Conservation (phyloP, 1,140 invertebrate species). For the Micrasema minimum region DNA sequence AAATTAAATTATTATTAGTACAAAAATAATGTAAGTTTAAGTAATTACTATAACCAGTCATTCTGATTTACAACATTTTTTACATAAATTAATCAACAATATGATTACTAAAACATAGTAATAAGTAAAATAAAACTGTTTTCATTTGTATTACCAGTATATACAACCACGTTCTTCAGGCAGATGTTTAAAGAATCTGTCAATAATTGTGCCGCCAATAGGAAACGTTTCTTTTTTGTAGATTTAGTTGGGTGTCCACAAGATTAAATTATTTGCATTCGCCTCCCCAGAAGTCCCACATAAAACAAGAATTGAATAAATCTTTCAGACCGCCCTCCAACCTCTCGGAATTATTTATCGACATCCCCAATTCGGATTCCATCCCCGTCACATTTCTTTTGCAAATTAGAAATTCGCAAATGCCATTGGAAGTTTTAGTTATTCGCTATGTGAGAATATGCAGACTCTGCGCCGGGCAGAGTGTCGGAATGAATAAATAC, state of each 20-base stretch:
- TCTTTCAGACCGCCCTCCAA: constrained; percentile 16
- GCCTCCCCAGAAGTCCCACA: constrained; percentile 23
- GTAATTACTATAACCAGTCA: too few relatives aligned
- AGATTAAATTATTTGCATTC: constrained; percentile 47
- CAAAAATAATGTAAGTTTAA: too few relatives aligned
- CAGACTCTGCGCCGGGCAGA: constrained; percentile 20
- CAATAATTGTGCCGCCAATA: constrained; percentile 30
- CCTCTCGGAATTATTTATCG: constrained; percentile 53
- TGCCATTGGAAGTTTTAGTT: constrained; percentile 45
- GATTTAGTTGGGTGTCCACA: constrained; percentile 18
- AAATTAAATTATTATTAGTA: too few relatives aligned
- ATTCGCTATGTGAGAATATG: constrained; percentile 38
- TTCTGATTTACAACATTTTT: too few relatives aligned
- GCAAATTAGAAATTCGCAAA: constrained; percentile 54
- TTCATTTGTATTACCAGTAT: too few relatives aligned
- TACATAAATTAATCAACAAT: too few relatives aligned
- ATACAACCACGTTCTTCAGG: too few relatives aligned
- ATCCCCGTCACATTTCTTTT: constrained; percentile 53
- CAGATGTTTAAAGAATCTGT: too few relatives aligned
- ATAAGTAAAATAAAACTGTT: too few relatives aligned
- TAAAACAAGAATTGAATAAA: constrained; percentile 39
- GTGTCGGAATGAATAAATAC: constrained; percentile 40
- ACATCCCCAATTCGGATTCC: constrained; percentile 43
- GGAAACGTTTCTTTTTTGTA: constrained; percentile 19
- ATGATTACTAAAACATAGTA: too few relatives aligned